Evolutionary conservation across 1,140 invertebrate genomes (phyloP), one percentile per base, ranked within the genome.

Genomic region (Listronotus bonariensis): DNA sequence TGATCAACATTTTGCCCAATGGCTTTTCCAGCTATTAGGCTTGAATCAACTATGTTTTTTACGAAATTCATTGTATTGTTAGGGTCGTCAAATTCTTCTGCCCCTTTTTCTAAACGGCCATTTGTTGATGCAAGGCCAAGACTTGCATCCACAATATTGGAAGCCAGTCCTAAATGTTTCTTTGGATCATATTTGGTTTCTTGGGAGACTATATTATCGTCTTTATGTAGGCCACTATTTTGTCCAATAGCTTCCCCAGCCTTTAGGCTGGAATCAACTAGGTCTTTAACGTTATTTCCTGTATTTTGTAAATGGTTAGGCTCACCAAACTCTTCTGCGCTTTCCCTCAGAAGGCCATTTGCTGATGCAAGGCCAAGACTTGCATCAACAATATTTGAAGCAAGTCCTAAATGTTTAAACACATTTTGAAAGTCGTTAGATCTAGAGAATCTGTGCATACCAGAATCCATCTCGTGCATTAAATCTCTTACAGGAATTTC

Each of bases 391-490:
- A 57, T 57, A 20, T 26, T 32, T 14, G 55, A 34, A 15, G 38
- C 55, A 5, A 57, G 10, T 12, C 31, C 45, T 15, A 57, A 14
- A 6, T 14, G 15, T 36, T 17, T 20, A 9, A 34, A 18, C 10
- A 7, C 38, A 17, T 45, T 42, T 41, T 40, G 5, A 12, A 14
- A n/a, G 32, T 52, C 49, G n/a, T 52, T 14, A 18, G 48, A 18
- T 7, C 52, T 54, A 12, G n/a, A 41, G 34, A 26, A 51, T 40
- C 52, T 54, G 34, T 10, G 8, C 15, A 20, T 26, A 31, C 52
- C 26, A 34, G 20, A 12, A 10, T 57, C 55, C 41, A 57, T 57
- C 14, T 57, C 55, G 8, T 45, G 42, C n/a, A 46, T 14, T 26
- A 57, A 8, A 11, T 57, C 12, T 9, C 1, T 8, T 14, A 46